These are phyloP conservation scores for Samia ricini DNA, from an alignment of 1,140 invertebrate species.

Conservation along the genomic window DNA sequence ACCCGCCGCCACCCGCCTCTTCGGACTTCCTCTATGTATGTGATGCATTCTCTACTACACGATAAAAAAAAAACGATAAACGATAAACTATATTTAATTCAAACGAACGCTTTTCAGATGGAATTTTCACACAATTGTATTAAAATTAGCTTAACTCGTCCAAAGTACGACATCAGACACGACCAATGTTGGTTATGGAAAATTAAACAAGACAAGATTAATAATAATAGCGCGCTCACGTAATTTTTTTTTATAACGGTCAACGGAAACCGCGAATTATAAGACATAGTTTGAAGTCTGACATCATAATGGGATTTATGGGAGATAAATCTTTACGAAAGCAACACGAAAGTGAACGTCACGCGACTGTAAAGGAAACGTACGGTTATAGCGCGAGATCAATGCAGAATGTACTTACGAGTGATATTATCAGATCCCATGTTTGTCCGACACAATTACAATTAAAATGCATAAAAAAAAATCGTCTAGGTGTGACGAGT, in stretches of 20 bases:
- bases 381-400: background rate
- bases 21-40: too few species aligned
- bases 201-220: background rate
- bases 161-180: too few species aligned
- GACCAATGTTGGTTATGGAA: background rate
- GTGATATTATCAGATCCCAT: conserved; percentile 4
- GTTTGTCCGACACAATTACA: background rate
- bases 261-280: background rate
- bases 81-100: too few species aligned
- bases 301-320: background rate
- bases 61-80: too few species aligned
- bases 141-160: too few species aligned
- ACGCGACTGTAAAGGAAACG: background rate
- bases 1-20: background rate
- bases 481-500: background rate
- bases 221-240: background rate
- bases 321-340: background rate
- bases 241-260: background rate
- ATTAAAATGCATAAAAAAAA: background rate
- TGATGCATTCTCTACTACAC: too few species aligned
- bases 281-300: background rate
- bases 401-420: background rate
- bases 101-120: too few species aligned
- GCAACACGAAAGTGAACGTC: background rate
- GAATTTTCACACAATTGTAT: too few species aligned